Evolutionary conservation across 2,888 invertebrate genomes (phyloP).

Genomic region (Drosophila nr. fundita): DNA sequence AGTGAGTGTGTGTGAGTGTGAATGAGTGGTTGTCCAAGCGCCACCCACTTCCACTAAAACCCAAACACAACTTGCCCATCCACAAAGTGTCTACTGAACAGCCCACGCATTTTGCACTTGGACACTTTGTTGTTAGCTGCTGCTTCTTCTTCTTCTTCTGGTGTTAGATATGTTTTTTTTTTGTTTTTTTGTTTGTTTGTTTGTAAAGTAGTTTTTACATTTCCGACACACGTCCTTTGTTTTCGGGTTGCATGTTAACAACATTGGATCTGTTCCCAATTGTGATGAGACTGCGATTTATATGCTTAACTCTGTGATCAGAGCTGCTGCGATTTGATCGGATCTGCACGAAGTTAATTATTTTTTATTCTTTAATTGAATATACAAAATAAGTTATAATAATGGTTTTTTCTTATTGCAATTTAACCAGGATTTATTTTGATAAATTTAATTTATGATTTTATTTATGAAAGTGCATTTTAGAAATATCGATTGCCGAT

Average conservation of each 20-base stretch:
- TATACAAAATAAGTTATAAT: not conserved
- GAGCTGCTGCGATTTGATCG: not conserved
- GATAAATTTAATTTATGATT: not conserved
- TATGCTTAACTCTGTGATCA: constrained; percentile 17
- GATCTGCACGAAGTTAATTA: not conserved
- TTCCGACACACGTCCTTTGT: constrained; percentile 65
- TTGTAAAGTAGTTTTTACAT: constrained; percentile 77
- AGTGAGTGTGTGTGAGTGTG: not conserved
- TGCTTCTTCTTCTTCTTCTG: constrained; percentile 22
- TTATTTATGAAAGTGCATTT: not conserved
- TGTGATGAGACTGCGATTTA: constrained; percentile 43
- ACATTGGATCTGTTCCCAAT: constrained; percentile 9
- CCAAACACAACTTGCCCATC: constrained; percentile 8
- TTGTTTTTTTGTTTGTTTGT: constrained; percentile 49
- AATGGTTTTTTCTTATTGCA: not conserved
- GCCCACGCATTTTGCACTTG: constrained; percentile 59
- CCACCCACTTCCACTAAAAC: constrained; percentile 14
- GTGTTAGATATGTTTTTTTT: constrained; percentile 23
- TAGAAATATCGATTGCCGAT: not conserved
- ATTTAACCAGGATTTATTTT: not conserved
- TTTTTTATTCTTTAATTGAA: not conserved
- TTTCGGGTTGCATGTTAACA: constrained; percentile 48
- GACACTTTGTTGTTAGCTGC: constrained; percentile 37
- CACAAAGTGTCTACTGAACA: constrained; percentile 35
- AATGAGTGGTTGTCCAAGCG: constrained; percentile 26